A percentile compares a stretch with the other conserved stretches of the same genome.
These are phyloP conservation scores for Lutraria rhynchaena DNA, from an alignment of 1,140 invertebrate species.

Conservation along the genomic window DNA sequence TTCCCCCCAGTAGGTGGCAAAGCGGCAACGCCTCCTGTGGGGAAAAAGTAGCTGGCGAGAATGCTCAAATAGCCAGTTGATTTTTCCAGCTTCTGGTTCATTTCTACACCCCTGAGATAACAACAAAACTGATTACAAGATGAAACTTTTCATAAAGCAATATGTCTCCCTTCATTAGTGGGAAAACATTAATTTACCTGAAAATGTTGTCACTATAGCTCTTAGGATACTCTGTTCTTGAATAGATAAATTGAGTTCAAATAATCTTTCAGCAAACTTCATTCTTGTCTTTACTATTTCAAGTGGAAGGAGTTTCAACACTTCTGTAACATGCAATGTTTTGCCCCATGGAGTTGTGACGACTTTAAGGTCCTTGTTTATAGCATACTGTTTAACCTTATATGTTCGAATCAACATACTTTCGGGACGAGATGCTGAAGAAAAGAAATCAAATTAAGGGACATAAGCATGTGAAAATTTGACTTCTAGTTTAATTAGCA, in stretches of 20 bases:
- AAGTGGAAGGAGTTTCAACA: neutral
- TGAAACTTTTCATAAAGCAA: neutral
- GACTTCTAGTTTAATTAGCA: too few relatives aligned
- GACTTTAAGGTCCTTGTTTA: neutral
- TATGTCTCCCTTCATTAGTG: neutral
- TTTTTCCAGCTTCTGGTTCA: too few relatives aligned
- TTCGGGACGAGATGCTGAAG: constrained; percentile 23
- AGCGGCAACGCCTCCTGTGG: too few relatives aligned
- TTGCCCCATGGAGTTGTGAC: constrained; percentile 20
- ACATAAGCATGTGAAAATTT: too few relatives aligned
- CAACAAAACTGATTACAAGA: neutral
- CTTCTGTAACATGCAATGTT: constrained; percentile 11
- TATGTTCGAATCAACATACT: neutral
- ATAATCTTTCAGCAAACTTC: neutral
- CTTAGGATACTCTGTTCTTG: constrained; percentile 13
- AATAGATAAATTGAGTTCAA: neutral
- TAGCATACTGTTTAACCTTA: neutral
- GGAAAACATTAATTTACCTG: constrained; percentile 23
- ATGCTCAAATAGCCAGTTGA: too few relatives aligned
- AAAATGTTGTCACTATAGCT: constrained; percentile 4
- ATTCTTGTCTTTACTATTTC: neutral
- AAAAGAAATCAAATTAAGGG: too few relatives aligned
- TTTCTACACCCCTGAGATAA: too few relatives aligned
- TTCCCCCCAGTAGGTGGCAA: too few relatives aligned
- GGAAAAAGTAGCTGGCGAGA: too few relatives aligned